A percentile compares a stretch with the other conserved stretches of the same genome.
Conservation (phyloP, 2,888 invertebrate species). For the Alsophila aescularia region DNA sequence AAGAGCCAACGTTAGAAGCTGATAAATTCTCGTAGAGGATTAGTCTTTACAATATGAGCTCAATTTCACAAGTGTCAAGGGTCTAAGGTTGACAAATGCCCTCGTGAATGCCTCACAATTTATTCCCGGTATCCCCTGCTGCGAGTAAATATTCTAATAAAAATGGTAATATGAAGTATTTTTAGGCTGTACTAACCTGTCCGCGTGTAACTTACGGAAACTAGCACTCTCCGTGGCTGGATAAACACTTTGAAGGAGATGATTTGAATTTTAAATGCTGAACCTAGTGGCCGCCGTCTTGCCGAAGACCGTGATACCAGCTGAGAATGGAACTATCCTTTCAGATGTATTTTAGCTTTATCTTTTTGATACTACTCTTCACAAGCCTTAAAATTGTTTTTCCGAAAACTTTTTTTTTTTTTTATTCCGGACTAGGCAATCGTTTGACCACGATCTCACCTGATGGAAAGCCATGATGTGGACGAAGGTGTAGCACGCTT, state of each 20-base stretch:
- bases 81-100: constrained; percentile 72
- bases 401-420: too few species aligned
- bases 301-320: constrained; percentile 18
- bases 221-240: constrained; percentile 31
- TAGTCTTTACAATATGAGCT: constrained; percentile 82
- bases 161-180: constrained; percentile 74
- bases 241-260: constrained; percentile 48
- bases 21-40: constrained; percentile 77
- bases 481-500: too few species aligned
- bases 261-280: constrained; percentile 39
- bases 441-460: too few species aligned
- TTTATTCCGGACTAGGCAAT: too few species aligned
- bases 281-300: constrained; percentile 27
- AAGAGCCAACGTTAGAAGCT: constrained; percentile 67
- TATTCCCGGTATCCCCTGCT: constrained; percentile 59
- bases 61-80: constrained; percentile 75
- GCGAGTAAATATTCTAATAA: constrained; percentile 73
- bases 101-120: constrained; percentile 65
- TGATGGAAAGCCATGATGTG: too few species aligned
- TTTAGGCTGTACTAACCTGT: constrained; percentile 60
- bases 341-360: too few species aligned
- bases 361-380: too few species aligned
- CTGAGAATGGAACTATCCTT: background rate
- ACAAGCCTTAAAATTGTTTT: too few species aligned
- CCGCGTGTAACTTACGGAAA: constrained; percentile 37